Evolutionary conservation across 2,113 vertebrate genomes (phyloP).

Genomic region (Tenrec ecaudatus): DNA sequence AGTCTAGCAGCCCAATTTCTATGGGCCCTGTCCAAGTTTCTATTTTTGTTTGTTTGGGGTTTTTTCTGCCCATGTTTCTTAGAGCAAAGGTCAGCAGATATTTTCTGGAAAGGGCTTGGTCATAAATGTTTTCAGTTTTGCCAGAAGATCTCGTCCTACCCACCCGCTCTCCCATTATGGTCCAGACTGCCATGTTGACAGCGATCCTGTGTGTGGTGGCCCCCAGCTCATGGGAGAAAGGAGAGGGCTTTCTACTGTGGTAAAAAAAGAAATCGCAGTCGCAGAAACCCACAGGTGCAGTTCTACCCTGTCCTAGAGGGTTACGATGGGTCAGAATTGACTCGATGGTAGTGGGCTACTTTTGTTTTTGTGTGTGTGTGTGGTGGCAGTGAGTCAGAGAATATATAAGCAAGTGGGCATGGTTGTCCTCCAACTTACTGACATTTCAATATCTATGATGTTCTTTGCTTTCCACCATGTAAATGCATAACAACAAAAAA

Average conservation of each 20-base stretch:
- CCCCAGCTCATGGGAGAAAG: too few relatives aligned
- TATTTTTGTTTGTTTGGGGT: too few relatives aligned
- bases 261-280: too few relatives aligned
- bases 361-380: too few relatives aligned
- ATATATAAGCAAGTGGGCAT: background rate
- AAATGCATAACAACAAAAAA: background rate
- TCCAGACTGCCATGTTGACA: background rate
- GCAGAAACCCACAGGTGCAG: too few relatives aligned
- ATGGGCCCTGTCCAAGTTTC: background rate
- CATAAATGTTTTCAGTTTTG: background rate
- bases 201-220: too few relatives aligned
- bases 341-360: too few relatives aligned
- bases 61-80: too few relatives aligned
- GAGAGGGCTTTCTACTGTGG: too few relatives aligned
- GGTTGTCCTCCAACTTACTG: background rate
- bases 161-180: fast-evolving
- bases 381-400: too few relatives aligned
- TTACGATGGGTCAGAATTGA: too few relatives aligned
- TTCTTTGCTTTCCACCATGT: background rate
- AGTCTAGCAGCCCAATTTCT: background rate
- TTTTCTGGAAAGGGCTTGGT: background rate
- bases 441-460: background rate
- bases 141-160: fast-evolving
- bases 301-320: too few relatives aligned
- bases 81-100: background rate